Percentiles rank a stretch among this genome's conserved stretches.
Evolutionary conservation across 2,888 invertebrate species (phyloP).

Genomic region (Barypeithes pellucidus): DNA sequence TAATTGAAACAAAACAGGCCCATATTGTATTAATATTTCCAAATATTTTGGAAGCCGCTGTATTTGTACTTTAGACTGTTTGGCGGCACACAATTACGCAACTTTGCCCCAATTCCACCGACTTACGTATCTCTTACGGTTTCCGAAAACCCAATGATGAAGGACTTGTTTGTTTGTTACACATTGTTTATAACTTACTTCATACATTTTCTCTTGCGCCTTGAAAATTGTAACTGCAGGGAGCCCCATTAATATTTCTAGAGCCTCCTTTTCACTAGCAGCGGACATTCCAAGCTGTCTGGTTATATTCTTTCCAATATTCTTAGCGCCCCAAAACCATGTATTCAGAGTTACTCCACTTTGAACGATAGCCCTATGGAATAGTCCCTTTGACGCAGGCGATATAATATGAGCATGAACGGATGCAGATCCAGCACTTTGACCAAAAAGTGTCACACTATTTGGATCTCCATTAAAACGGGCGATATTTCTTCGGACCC

Average conservation of each 20-base stretch:
- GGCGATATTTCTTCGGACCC: slow-evolving; percentile 71
- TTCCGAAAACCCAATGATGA: no score
- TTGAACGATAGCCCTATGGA: slow-evolving; percentile 62
- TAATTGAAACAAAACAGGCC: no score
- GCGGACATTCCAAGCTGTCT: slow-evolving; percentile 56
- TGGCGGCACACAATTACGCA: no score
- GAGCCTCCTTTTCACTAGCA: slow-evolving; percentile 56
- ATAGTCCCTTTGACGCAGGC: slow-evolving; percentile 54
- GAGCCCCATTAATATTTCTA: slow-evolving; percentile 55
- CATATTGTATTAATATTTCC: no score
- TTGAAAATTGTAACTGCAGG: not conserved
- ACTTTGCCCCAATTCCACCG: no score
- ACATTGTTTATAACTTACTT: not conserved
- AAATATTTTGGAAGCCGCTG: no score
- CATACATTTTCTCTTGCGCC: not conserved
- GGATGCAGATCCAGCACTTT: slow-evolving; percentile 50
- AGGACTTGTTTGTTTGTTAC: no score
- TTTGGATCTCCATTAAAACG: slow-evolving; percentile 72
- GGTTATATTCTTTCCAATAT: slow-evolving; percentile 44
- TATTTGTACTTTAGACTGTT: no score
- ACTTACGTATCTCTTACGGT: no score
- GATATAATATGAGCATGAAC: slow-evolving; percentile 51
- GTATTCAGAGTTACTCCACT: slow-evolving; percentile 60
- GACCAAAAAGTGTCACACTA: slow-evolving; percentile 69
- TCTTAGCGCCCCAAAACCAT: slow-evolving; percentile 55